These are phyloP conservation scores for Drosophila neocordata DNA, from an alignment of 1,140 invertebrate genomes.

Conservation along the genomic window DNA sequence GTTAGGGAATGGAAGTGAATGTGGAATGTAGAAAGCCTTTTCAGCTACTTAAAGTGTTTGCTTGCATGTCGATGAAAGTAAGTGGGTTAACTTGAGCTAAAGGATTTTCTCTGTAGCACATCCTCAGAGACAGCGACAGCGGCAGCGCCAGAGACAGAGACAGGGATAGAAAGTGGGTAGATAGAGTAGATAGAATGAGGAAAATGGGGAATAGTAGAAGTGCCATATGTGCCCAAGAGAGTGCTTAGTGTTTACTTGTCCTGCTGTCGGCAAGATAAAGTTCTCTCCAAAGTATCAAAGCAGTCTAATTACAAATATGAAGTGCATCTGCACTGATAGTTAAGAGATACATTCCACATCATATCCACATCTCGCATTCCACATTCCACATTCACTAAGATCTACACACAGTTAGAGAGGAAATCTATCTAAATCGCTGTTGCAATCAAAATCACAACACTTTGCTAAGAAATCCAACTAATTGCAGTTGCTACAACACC, in stretches of 20 bases:
- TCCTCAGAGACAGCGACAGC: conserved; percentile 39
- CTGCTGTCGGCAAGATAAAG: conserved; percentile 26
- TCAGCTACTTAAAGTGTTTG: conserved; percentile 56
- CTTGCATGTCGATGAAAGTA: conserved; percentile 46
- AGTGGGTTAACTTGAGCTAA: conserved; percentile 61
- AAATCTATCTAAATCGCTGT: conserved; percentile 5
- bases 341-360: neutral
- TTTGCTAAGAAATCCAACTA: conserved; percentile 55
- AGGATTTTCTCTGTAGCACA: conserved; percentile 19
- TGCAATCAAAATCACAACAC: conserved; percentile 9
- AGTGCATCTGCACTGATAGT: neutral
- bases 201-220: neutral
- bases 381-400: too few species aligned
- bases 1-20: conserved; percentile 16
- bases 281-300: neutral
- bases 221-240: conserved; percentile 14
- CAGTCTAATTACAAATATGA: conserved; percentile 13
- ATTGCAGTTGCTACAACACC: conserved; percentile 31
- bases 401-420: neutral
- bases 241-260: conserved; percentile 43
- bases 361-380: too few species aligned
- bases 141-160: conserved; percentile 32
- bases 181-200: neutral
- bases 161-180: neutral
- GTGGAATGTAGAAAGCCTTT: conserved; percentile 22